Percentiles rank a stretch among this genome's conserved stretches.
Conservation (phyloP, 2,113 vertebrate genomes). For the Sinosuthora webbiana region DNA sequence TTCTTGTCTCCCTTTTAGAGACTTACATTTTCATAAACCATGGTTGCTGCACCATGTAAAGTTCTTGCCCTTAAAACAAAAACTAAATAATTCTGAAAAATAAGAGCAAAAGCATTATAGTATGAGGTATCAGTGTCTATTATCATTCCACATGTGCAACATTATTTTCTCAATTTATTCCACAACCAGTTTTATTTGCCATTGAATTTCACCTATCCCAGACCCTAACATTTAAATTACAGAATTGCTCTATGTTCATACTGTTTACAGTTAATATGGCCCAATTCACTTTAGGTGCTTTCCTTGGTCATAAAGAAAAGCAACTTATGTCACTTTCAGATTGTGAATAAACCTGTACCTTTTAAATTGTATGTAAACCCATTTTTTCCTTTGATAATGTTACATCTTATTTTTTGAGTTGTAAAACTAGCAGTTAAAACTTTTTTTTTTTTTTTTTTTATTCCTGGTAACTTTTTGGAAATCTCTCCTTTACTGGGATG, state of each 20-base stretch:
- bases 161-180: neutral
- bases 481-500: constrained; percentile 1
- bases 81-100: neutral
- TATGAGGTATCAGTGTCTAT: neutral
- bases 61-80: neutral
- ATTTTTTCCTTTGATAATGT: constrained; percentile 11
- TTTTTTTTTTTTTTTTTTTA: neutral
- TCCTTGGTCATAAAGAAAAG: neutral
- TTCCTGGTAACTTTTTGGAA: neutral
- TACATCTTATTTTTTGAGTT: neutral
- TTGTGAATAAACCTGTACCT: neutral
- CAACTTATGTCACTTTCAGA: neutral
- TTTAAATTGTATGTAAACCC: neutral
- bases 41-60: neutral
- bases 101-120: neutral
- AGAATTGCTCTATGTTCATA: neutral
- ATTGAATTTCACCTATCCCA: neutral
- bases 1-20: neutral
- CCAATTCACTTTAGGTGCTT: neutral
- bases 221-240: neutral
- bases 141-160: neutral
- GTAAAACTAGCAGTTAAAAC: constrained; percentile 9
- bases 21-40: neutral
- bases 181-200: neutral
- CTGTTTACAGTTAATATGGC: neutral